Evolutionary conservation across 2,888 invertebrate species (phyloP).

Genomic region (Mantis religiosa): DNA sequence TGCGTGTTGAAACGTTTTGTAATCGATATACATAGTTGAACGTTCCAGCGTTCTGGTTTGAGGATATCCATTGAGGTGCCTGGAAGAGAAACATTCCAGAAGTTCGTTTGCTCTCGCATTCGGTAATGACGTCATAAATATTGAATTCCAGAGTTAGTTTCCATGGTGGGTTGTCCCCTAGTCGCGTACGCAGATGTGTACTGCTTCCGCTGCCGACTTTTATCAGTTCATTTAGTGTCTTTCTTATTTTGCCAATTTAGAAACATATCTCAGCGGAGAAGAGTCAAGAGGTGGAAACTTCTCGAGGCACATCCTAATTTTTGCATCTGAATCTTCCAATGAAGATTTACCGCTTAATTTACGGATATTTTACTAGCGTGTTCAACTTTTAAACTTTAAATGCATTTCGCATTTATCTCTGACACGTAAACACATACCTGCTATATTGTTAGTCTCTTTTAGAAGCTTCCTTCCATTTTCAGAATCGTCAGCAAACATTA

Average conservation of each 20-base stretch:
- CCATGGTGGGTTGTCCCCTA: not conserved
- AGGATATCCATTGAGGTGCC: not conserved
- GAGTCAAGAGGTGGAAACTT: no score
- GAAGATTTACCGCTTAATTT: no score
- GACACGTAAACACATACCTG: no score
- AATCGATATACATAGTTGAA: not conserved
- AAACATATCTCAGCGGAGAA: not conserved
- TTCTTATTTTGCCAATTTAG: not conserved
- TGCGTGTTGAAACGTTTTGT: not conserved
- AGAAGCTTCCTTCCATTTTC: no score
- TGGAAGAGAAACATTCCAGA: not conserved
- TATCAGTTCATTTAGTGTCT: not conserved
- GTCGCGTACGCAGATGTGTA: not conserved
- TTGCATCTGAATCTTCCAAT: no score
- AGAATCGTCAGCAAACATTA: no score
- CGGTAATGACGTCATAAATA: not conserved
- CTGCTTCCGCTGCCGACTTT: not conserved
- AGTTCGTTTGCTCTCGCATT: not conserved
- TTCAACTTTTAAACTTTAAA: no score
- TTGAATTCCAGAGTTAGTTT: not conserved
- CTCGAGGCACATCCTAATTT: no score
- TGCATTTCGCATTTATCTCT: no score
- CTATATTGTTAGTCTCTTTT: no score
- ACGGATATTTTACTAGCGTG: no score
- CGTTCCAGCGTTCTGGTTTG: not conserved